A percentile compares a stretch with the other conserved stretches of the same genome.
phyloP scores from a whole-genome alignment of 2,797 vertebrate genomes.

The Oreortyx pictus region DNA sequence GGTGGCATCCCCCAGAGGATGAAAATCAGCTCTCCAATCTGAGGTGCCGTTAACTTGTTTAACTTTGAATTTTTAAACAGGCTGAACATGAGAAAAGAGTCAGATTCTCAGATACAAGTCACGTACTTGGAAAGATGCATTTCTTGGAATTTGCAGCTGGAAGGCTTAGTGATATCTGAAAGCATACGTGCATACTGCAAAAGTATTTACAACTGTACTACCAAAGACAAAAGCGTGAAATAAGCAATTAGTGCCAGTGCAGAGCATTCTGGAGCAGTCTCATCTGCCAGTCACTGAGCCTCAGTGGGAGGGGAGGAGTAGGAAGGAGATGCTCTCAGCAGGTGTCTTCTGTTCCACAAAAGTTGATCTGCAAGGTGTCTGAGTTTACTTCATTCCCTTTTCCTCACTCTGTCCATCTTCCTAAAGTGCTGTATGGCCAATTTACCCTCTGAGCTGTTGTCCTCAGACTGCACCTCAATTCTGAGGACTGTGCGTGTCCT shows the following conservation, averaged over 20 bases:
- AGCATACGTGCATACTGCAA: not conserved
- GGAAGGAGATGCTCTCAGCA: not conserved
- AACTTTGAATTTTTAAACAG: not conserved
- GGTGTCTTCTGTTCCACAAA: not conserved
- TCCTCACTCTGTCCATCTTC: not conserved
- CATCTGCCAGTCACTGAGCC: not conserved
- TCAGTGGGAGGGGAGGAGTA: not conserved
- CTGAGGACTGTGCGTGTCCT: not conserved
- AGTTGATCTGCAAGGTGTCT: not conserved
- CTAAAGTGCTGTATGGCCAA: rapidly evolving
- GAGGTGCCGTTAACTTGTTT: not conserved
- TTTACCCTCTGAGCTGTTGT: not conserved
- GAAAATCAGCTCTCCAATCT: not conserved
- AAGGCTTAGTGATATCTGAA: not conserved
- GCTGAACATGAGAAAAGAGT: not conserved
- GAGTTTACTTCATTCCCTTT: not conserved
- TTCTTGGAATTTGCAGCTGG: not conserved
- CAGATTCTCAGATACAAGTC: not conserved
- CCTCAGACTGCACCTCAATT: not conserved
- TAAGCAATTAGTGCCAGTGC: not conserved
- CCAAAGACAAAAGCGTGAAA: not conserved
- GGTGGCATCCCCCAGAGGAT: not conserved
- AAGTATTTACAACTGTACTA: not conserved
- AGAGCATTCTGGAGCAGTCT: not conserved
- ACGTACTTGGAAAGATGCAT: not conserved